Evolutionary conservation across 1,140 invertebrate species (phyloP), one percentile per base, ranked within the genome.

Genomic region (Pteromalus puparum): DNA sequence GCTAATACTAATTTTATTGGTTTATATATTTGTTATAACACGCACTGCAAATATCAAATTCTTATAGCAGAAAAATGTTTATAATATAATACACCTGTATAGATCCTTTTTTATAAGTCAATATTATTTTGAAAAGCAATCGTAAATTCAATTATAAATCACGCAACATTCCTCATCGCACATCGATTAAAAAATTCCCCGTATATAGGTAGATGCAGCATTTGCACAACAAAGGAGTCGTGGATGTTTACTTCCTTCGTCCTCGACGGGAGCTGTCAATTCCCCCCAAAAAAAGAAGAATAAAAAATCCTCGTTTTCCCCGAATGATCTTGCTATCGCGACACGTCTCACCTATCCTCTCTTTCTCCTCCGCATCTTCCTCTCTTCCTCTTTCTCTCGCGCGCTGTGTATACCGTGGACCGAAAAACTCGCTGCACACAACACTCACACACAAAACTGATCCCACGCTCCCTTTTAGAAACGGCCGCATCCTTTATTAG

Each of bases 401-500:
- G 15, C 48, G 38, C 6, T 70, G n/a, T 30, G 30, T 30, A 30
- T 72, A 72, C 34, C 21, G 34, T 42, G 30, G 38, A 74, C 18
- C 73, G 73, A n/a, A 34, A 13, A 72, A 6, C 28, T 74, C 73
- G 73, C 73, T 46, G 73, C 73, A 28, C 73, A 28, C 15, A 30
- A 26, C 68, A 70, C 48, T 53, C 48, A 53, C 67, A 30, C 30
- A 70, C 67, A 30, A 87, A 87, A 87, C 21, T 86, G 87, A 88
- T 90, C 87, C 88, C 89, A 90, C 89, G 89, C 89, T 88, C 87
- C 86, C 87, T 87, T 76, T 88, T 78, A 76, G 78, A 81, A 84
- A 83, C n/a, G 53, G 48, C 87, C 89, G 81, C 86, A 88, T 90
- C 89, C 88, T 90, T 88, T 90, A 90, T 90, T 90, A 90, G 30